Evolutionary conservation across 2,797 vertebrate genomes (phyloP).

Genomic region (Lepidocolaptes lacrymiger): DNA sequence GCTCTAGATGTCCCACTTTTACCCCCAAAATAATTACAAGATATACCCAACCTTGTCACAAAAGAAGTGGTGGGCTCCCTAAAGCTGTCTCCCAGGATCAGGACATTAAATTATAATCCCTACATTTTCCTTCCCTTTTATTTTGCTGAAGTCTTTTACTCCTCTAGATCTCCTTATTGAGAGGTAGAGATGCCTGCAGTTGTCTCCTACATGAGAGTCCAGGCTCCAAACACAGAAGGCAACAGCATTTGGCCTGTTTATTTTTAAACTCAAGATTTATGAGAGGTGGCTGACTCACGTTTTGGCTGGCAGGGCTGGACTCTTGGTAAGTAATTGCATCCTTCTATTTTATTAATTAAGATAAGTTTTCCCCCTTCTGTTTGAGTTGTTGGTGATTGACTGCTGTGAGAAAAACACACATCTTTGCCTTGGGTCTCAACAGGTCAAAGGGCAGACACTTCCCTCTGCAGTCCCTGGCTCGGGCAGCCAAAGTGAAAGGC

Average conservation of each 20-base stretch:
- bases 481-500: background rate
- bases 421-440: background rate
- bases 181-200: background rate
- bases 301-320: background rate
- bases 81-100: background rate
- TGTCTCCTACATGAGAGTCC: background rate
- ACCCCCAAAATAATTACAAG: background rate
- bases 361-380: background rate
- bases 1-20: background rate
- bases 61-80: background rate
- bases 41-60: background rate
- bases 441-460: background rate
- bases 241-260: background rate
- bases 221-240: background rate
- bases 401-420: background rate
- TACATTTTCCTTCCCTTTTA: background rate
- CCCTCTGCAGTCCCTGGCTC: background rate
- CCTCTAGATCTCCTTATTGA: background rate
- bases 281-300: conserved; percentile 1
- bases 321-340: background rate
- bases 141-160: background rate
- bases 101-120: background rate
- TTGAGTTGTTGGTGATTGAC: background rate
- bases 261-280: background rate
- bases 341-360: background rate